Evolutionary conservation across 53 echinoderm and acorn worm species (phyloP), one percentile per base, ranked within the genome.

Genomic region (Echinarachnius parma): DNA sequence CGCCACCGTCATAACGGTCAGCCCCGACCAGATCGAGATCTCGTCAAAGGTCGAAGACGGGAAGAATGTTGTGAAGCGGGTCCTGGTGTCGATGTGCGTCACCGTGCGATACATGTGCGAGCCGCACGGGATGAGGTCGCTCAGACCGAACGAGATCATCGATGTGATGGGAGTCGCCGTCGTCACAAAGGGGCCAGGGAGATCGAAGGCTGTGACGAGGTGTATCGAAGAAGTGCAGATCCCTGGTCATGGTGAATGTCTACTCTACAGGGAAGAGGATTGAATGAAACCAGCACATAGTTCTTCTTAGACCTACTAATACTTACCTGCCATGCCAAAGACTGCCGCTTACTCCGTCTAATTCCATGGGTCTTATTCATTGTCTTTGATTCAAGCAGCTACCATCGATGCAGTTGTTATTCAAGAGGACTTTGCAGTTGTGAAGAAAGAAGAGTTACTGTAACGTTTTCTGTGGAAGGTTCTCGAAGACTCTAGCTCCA

Each of bases 51-150:
- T 29, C 21, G 19, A 61, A 0, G 44, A 46, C 2, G 62, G 45
- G 8, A 62, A 61, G 47, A 62, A 46, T 31, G 10, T 86, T 14
- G 53, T 55, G 14, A 91, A 91, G 61, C 54, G 67, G 14, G 81
- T 91, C 4, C 21, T 78, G 11, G 83, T 91, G 19, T 48, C 69
- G 28, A 77, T 91, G 87, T 61, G 69, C 26, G 62, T 87, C 11
- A 48, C 49, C 4, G 81, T 91, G 18, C 45, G 54, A 2, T 83
- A 82, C 80, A 87, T 80, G 0, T 77, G 83, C 28, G 87, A 76
- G 45, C 72, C 80, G 19, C 91, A 91, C 36, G 91, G 91, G 8
- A 83, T 91, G 70, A 66, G 80, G 62, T 87, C 91, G 1, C 68
- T 91, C 15, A 46, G 82, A 5, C 57, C 76, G 2, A 60, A 83